A percentile compares a stretch with the other conserved stretches of the same genome.
phyloP scores from a whole-genome alignment of 2,888 invertebrate genomes.

The Cerastoderma edule region DNA sequence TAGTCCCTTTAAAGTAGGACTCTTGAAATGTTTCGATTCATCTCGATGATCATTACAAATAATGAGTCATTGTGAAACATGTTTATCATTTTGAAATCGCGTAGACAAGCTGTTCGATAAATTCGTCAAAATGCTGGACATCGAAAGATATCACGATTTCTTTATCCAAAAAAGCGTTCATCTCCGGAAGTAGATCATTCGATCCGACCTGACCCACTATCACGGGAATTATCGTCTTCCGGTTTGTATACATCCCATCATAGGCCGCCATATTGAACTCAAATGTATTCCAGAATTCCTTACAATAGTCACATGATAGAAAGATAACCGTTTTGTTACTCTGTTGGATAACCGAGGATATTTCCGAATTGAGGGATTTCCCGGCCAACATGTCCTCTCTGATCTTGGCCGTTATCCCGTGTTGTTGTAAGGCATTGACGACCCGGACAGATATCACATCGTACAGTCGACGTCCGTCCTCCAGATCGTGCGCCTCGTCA shows the following conservation, averaged over 20 bases:
- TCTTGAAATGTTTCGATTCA: no score
- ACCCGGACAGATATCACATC: slow-evolving; percentile 17
- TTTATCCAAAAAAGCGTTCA: slow-evolving; percentile 22
- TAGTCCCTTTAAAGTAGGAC: no score
- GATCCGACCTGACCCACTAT: slow-evolving; percentile 20
- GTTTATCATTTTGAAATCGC: not conserved
- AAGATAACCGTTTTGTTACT: slow-evolving; percentile 39
- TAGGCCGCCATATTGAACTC: slow-evolving; percentile 52
- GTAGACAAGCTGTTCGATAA: slow-evolving; percentile 12
- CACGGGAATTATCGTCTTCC: slow-evolving; percentile 35
- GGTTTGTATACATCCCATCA: slow-evolving; percentile 49
- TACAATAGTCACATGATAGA: slow-evolving; percentile 34
- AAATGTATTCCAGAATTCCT: slow-evolving; percentile 47
- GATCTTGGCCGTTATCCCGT: slow-evolving; percentile 20
- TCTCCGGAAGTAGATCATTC: slow-evolving; percentile 21
- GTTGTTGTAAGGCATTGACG: slow-evolving; percentile 3
- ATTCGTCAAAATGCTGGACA: slow-evolving; percentile 3
- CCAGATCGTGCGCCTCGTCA: slow-evolving; percentile 19
- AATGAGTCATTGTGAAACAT: no score
- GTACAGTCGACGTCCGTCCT: slow-evolving; percentile 9
- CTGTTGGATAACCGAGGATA: slow-evolving; percentile 28
- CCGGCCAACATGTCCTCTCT: slow-evolving; percentile 30
- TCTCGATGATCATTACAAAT: no score
- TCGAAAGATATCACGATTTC: not conserved
- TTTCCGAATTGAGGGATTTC: slow-evolving; percentile 20